A percentile compares a stretch with the other conserved stretches of the same genome.
Conservation (phyloP, 1,140 invertebrate species). For the Linepithema humile region DNA sequence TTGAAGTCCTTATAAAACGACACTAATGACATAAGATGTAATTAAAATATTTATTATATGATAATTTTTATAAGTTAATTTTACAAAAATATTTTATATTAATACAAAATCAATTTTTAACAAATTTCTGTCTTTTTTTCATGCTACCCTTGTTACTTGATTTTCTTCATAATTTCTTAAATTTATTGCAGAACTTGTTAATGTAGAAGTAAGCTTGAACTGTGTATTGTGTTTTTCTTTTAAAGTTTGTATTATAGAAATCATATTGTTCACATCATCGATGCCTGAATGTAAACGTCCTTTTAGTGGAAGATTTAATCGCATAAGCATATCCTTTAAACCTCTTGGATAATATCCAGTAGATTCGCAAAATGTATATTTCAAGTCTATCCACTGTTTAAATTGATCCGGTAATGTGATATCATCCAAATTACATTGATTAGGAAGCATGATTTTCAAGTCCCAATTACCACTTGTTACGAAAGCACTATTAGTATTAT, state of each 20-base stretch:
- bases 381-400: slow-evolving; percentile 87
- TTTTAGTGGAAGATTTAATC: slow-evolving; percentile 68
- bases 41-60: slow-evolving; percentile 55
- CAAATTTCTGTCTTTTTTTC: slow-evolving; percentile 6
- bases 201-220: slow-evolving; percentile 73
- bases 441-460: slow-evolving; percentile 86
- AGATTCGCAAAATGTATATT: slow-evolving; percentile 79
- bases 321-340: slow-evolving; percentile 76
- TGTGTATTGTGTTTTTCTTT: slow-evolving; percentile 60
- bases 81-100: slow-evolving; percentile 61
- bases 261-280: slow-evolving; percentile 78
- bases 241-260: slow-evolving; percentile 73
- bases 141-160: neutral
- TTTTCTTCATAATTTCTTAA: neutral
- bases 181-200: neutral
- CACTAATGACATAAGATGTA: slow-evolving; percentile 37
- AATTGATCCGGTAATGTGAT: slow-evolving; percentile 84
- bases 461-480: slow-evolving; percentile 89
- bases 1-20: slow-evolving; percentile 64
- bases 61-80: slow-evolving; percentile 22
- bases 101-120: slow-evolving; percentile 51
- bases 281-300: slow-evolving; percentile 81
- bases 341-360: slow-evolving; percentile 76
- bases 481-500: slow-evolving; percentile 80
- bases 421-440: slow-evolving; percentile 84